Evolutionary conservation across 2,888 invertebrate species (phyloP).

Genomic region (Autographa gamma): DNA sequence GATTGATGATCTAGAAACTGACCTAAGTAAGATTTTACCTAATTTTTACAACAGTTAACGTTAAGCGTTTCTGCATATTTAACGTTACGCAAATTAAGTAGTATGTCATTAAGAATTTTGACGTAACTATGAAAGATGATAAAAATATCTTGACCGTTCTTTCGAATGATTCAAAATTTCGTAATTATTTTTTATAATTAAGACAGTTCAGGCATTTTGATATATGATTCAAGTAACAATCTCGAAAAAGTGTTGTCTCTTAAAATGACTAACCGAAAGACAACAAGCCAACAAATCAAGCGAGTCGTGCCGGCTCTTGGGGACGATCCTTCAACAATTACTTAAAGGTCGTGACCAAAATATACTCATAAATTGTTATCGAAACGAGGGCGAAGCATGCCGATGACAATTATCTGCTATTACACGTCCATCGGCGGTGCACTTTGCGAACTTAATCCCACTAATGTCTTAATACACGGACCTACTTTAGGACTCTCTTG

Average conservation of each 20-base stretch:
- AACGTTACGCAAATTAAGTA: constrained; percentile 1
- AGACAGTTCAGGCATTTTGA: neutral
- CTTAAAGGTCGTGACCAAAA: constrained; percentile 81
- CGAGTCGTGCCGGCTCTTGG: constrained; percentile 65
- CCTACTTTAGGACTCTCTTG: constrained; percentile 24
- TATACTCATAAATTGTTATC: constrained; percentile 80
- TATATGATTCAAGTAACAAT: neutral
- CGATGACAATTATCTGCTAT: constrained; percentile 83
- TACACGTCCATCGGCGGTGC: constrained; percentile 68
- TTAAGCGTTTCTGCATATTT: constrained; percentile 1
- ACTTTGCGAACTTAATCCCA: constrained; percentile 48
- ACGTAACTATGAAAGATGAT: neutral
- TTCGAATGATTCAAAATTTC: neutral
- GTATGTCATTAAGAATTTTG: neutral
- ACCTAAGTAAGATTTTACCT: constrained; percentile 1
- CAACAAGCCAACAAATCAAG: constrained; percentile 63
- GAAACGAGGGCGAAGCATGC: constrained; percentile 72
- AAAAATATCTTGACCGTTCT: neutral
- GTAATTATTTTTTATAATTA: neutral
- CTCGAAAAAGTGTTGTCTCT: constrained; percentile 33
- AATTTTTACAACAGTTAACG: neutral
- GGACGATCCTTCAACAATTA: constrained; percentile 76
- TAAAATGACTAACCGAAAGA: constrained; percentile 44
- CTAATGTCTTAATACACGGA: constrained; percentile 45
- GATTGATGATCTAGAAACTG: neutral